phyloP scores from a whole-genome alignment of 2,113 vertebrate genomes.

The Nycticebus coucang region DNA sequence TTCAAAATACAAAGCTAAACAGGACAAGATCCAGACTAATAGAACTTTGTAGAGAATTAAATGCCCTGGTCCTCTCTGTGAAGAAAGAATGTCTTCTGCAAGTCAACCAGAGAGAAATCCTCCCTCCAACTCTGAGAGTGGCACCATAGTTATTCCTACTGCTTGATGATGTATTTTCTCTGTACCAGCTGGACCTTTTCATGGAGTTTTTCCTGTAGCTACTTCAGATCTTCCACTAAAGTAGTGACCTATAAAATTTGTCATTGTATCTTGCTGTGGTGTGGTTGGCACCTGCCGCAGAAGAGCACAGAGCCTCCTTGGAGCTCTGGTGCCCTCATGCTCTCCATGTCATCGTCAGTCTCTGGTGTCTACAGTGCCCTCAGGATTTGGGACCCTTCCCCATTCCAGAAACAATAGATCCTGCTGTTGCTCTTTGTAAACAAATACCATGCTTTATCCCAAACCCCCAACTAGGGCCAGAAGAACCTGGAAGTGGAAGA shows the following conservation, averaged over 20 bases:
- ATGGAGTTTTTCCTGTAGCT: conserved; percentile 42
- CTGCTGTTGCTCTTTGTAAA: conserved; percentile 56
- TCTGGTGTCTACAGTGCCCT: background rate
- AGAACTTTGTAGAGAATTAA: conserved; percentile 66
- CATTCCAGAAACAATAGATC: background rate
- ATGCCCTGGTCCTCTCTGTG: conserved; percentile 36
- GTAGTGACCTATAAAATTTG: conserved; percentile 40
- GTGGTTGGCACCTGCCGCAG: background rate
- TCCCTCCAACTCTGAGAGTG: conserved; percentile 36
- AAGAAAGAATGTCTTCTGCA: conserved; percentile 69
- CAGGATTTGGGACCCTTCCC: background rate
- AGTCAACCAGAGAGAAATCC: conserved; percentile 46
- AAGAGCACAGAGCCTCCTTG: conserved; percentile 9
- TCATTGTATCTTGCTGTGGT: conserved; percentile 40
- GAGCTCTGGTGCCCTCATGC: background rate
- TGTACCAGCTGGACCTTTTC: conserved; percentile 17
- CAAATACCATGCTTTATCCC: conserved; percentile 63
- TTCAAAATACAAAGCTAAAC: conserved; percentile 95
- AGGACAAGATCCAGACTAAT: conserved; percentile 77
- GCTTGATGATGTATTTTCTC: conserved; percentile 51
- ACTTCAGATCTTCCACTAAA: conserved; percentile 43
- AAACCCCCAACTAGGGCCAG: background rate
- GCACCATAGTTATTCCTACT: conserved; percentile 38
- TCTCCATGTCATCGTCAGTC: background rate
- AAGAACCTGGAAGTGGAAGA: background rate